phyloP scores from a whole-genome alignment of 2,888 invertebrate genomes.

The Leucania comma region DNA sequence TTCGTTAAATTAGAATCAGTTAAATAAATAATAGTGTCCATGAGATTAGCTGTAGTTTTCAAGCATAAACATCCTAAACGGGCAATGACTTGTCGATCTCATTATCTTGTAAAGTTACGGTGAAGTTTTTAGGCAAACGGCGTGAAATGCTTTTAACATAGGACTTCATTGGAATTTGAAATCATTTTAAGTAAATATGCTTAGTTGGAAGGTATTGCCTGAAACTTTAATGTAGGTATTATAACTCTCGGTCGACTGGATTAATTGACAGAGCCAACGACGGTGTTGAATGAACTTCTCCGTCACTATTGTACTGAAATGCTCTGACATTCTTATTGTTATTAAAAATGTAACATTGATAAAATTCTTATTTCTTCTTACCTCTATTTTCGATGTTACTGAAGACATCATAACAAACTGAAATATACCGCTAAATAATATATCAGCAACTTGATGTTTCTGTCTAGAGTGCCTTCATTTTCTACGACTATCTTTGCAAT shows the following conservation, averaged over 20 bases:
- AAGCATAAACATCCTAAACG: slow-evolving; percentile 15
- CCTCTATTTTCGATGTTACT: background rate
- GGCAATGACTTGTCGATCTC: slow-evolving; percentile 41
- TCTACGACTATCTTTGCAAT: too few relatives aligned
- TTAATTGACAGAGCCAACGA: background rate
- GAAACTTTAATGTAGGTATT: slow-evolving; percentile 9
- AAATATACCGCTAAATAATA: background rate
- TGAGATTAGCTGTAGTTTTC: slow-evolving; percentile 40
- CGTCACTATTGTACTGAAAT: background rate
- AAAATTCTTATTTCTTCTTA: background rate
- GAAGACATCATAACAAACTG: background rate
- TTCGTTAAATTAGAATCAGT: slow-evolving; percentile 59
- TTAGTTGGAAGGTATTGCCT: slow-evolving; percentile 16
- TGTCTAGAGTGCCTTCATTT: too few relatives aligned
- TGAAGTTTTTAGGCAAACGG: slow-evolving; percentile 38
- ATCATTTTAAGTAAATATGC: slow-evolving; percentile 12
- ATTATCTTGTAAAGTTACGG: slow-evolving; percentile 30
- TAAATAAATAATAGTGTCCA: slow-evolving; percentile 56
- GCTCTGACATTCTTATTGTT: background rate
- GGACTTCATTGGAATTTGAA: slow-evolving; percentile 2
- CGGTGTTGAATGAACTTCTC: slow-evolving; percentile 6
- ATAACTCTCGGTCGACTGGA: background rate
- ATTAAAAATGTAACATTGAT: background rate
- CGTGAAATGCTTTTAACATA: slow-evolving; percentile 11
- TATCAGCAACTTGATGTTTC: too few relatives aligned